These are phyloP conservation scores for Macrocentrus cingulum DNA, from an alignment of 1,140 invertebrate genomes.

Conservation along the genomic window DNA sequence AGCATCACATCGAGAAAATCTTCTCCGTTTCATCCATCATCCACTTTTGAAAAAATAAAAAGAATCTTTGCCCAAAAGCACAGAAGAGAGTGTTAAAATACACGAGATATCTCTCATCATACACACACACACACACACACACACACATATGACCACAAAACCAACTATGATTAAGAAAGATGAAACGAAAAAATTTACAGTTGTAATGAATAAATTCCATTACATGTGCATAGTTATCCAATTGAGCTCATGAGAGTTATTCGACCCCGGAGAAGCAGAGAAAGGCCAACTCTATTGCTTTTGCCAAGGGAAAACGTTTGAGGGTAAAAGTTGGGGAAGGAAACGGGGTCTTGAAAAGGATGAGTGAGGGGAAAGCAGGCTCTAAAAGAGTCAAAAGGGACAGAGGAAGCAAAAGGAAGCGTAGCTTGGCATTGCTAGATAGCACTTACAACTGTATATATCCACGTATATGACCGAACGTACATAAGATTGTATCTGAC, in stretches of 20 bases:
- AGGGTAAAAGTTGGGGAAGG: neutral
- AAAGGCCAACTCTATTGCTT: slow-evolving; percentile 15
- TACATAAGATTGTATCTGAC: neutral
- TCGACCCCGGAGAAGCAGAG: slow-evolving; percentile 8
- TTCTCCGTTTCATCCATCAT: too few species aligned
- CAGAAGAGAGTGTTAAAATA: too few species aligned
- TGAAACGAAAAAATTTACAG: too few species aligned
- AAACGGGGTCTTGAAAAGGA: neutral
- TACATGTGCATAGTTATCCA: too few species aligned
- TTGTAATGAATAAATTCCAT: neutral
- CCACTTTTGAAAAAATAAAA: too few species aligned
- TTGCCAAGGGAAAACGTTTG: slow-evolving; percentile 3
- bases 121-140: too few species aligned
- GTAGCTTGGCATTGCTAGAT: neutral
- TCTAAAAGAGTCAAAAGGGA: neutral
- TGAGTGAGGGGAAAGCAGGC: slow-evolving; percentile 1
- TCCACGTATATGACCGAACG: neutral
- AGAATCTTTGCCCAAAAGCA: too few species aligned
- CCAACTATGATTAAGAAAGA: too few species aligned
- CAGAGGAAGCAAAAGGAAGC: neutral
- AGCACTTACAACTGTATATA: slow-evolving; percentile 2
- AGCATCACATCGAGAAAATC: too few species aligned
- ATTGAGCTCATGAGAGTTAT: slow-evolving; percentile 2
- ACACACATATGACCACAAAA: too few species aligned
- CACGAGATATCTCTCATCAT: too few species aligned